Conservation (phyloP, 2,113 vertebrate genomes). For the Fulmarus glacialis region DNA sequence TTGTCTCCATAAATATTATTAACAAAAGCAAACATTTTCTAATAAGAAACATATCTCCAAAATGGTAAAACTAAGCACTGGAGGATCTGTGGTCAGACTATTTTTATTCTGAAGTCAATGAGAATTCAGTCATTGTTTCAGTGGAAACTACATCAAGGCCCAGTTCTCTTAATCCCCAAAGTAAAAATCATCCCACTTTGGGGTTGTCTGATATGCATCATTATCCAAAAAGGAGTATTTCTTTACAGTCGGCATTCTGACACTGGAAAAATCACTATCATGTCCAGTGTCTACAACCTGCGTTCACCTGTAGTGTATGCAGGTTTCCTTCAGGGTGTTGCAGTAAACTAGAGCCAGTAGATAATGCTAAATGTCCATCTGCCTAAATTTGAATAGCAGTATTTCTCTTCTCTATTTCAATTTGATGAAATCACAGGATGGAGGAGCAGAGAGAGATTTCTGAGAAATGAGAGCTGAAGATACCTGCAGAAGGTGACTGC, state of each 20-base stretch:
- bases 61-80: background rate
- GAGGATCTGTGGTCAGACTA: background rate
- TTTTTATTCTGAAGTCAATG: background rate
- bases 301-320: background rate
- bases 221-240: background rate
- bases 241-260: background rate
- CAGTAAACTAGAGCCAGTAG: background rate
- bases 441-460: background rate
- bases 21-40: slow-evolving; percentile 3
- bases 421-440: background rate
- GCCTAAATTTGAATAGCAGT: background rate
- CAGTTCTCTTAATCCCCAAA: background rate
- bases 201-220: background rate
- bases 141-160: background rate
- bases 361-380: background rate
- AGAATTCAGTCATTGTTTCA: background rate
- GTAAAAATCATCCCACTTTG: background rate
- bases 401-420: background rate
- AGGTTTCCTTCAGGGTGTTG: background rate
- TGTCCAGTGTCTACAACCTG: background rate
- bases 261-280: background rate
- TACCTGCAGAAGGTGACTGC: background rate
- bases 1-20: background rate
- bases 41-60: background rate
- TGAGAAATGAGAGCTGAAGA: background rate